phyloP scores from a whole-genome alignment of 2,888 invertebrate genomes.

The Pachydiplax longipennis region DNA sequence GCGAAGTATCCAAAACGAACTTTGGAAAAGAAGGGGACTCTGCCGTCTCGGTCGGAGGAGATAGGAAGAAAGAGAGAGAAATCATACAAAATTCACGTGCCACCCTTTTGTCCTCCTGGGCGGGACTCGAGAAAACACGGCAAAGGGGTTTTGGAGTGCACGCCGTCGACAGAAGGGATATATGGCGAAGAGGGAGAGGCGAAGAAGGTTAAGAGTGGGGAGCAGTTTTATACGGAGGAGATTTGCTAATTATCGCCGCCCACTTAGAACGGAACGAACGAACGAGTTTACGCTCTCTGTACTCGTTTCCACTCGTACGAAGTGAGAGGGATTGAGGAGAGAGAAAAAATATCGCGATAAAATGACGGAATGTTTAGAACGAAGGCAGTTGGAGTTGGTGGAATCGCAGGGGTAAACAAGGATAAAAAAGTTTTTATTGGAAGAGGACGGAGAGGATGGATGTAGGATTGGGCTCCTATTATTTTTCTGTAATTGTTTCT shows the following conservation, averaged over 20 bases:
- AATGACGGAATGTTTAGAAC: not conserved
- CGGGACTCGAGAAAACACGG: conserved; percentile 32
- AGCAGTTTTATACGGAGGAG: conserved; percentile 17
- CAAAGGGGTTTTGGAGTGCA: conserved; percentile 17
- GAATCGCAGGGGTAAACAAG: not conserved
- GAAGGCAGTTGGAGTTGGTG: not conserved
- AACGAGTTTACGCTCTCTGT: conserved; percentile 23
- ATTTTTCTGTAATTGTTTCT: not conserved
- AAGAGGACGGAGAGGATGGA: not conserved
- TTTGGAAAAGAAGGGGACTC: no score
- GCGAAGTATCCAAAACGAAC: no score
- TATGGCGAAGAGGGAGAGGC: not conserved
- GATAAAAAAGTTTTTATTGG: not conserved
- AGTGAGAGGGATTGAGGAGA: not conserved
- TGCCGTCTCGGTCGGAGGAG: not conserved
- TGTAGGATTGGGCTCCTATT: not conserved
- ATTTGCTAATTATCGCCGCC: conserved; percentile 38
- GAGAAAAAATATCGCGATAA: not conserved
- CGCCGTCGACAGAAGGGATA: conserved; percentile 19
- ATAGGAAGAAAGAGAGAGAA: not conserved
- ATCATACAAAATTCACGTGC: conserved; percentile 41
- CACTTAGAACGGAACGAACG: conserved; percentile 26
- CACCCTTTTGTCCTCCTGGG: conserved; percentile 37
- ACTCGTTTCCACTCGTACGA: not conserved
- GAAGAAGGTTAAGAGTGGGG: not conserved